These are phyloP conservation scores for Martes martes DNA, from an alignment of 2,113 vertebrate genomes.

Conservation along the genomic window DNA sequence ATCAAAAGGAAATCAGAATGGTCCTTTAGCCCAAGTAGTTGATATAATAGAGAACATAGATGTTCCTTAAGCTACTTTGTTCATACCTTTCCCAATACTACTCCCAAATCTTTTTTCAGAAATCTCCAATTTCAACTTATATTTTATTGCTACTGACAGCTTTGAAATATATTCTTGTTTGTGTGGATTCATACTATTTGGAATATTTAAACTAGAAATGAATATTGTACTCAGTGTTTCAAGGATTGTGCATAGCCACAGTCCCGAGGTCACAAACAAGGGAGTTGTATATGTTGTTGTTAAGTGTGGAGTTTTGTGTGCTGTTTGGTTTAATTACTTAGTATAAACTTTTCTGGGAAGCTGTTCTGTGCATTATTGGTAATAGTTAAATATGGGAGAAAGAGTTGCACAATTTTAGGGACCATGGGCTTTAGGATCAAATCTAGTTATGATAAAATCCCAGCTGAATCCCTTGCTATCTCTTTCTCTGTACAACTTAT, in stretches of 20 bases:
- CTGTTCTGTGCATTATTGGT: constrained; percentile 12
- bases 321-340: not conserved
- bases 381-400: not conserved
- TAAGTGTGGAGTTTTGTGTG: not conserved
- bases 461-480: not conserved
- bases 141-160: not conserved
- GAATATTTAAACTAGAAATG: not conserved
- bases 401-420: not conserved
- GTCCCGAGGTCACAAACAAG: not conserved
- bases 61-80: constrained; percentile 4
- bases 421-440: not conserved
- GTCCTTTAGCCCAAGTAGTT: not conserved
- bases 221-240: not conserved
- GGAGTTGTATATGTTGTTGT: not conserved
- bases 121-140: not conserved
- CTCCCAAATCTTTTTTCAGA: not conserved
- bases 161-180: not conserved
- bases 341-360: not conserved
- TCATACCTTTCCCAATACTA: not conserved
- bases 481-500: not conserved
- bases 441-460: not conserved
- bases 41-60: not conserved
- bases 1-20: constrained; percentile 17
- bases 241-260: not conserved
- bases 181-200: not conserved